Evolutionary conservation across 2,888 invertebrate species (phyloP).

Genomic region (Caenorhabditis uteleia): DNA sequence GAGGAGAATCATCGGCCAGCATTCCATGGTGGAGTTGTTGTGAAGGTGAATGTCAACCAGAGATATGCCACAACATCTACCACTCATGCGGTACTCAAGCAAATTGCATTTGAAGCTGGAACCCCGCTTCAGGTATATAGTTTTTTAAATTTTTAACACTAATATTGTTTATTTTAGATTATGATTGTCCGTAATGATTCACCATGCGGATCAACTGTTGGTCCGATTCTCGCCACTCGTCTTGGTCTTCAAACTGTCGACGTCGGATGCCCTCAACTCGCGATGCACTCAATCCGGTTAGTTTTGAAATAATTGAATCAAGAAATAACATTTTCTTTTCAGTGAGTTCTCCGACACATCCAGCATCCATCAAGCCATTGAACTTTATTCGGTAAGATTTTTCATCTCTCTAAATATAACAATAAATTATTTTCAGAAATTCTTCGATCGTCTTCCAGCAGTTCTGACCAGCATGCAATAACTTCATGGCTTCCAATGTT

Average conservation of each 20-base stretch:
- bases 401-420: background rate
- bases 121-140: conserved; percentile 72
- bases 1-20: conserved; percentile 68
- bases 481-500: too few species aligned
- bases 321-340: conserved; percentile 6
- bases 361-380: conserved; percentile 70
- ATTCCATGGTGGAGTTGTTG: conserved; percentile 64
- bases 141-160: background rate
- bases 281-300: conserved; percentile 73
- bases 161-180: conserved; percentile 68
- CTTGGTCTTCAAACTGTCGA: conserved; percentile 73
- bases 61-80: conserved; percentile 73
- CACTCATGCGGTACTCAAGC: conserved; percentile 72
- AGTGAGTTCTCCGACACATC: conserved; percentile 72
- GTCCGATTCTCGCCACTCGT: conserved; percentile 73
- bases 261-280: conserved; percentile 72
- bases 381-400: conserved; percentile 70
- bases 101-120: conserved; percentile 70
- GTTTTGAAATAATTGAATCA: background rate
- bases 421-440: conserved; percentile 20
- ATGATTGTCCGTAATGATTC: conserved; percentile 73
- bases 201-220: conserved; percentile 73
- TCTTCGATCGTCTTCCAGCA: conserved; percentile 34
- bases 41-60: conserved; percentile 72
- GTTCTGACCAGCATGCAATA: conserved; percentile 19